phyloP scores from a whole-genome alignment of 1,140 invertebrate genomes.

The Musca domestica region DNA sequence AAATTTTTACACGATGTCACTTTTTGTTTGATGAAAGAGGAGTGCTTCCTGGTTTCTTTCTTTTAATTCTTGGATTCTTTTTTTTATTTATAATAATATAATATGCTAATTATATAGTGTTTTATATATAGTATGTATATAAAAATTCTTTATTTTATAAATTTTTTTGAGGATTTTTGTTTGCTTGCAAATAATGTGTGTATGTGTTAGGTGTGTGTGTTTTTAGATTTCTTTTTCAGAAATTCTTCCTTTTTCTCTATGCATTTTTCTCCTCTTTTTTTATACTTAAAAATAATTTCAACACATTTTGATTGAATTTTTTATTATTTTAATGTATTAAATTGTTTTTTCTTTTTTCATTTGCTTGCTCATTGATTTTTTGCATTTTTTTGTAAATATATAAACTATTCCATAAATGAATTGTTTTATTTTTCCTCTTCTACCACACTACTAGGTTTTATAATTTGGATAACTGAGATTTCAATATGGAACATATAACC shows the following conservation, averaged over 20 bases:
- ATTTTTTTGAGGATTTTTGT: conserved; percentile 26
- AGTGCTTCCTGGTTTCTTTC: neutral
- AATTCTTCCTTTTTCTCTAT: too few species aligned
- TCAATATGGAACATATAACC: too few species aligned
- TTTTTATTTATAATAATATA: conserved; percentile 15
- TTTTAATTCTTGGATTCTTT: neutral
- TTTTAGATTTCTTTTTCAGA: too few species aligned
- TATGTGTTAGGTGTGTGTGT: neutral
- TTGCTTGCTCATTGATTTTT: conserved; percentile 37
- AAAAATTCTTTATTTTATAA: conserved; percentile 16
- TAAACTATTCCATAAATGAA: conserved; percentile 9
- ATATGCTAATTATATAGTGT: neutral
- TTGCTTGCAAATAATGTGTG: conserved; percentile 17
- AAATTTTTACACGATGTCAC: conserved; percentile 9
- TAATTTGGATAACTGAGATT: too few species aligned
- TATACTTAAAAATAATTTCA: conserved; percentile 20
- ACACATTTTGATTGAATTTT: conserved; percentile 25
- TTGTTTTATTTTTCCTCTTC: neutral
- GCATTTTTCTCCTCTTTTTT: neutral
- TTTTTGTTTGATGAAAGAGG: neutral
- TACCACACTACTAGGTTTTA: too few species aligned
- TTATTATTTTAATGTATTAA: conserved; percentile 48
- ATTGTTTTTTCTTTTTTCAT: conserved; percentile 47
- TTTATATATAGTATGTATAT: conserved; percentile 11
- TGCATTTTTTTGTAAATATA: conserved; percentile 34